Base-by-base conservation (phyloP, 2,113 vertebrate genomes). In the Hippocampus abdominalis region DNA sequence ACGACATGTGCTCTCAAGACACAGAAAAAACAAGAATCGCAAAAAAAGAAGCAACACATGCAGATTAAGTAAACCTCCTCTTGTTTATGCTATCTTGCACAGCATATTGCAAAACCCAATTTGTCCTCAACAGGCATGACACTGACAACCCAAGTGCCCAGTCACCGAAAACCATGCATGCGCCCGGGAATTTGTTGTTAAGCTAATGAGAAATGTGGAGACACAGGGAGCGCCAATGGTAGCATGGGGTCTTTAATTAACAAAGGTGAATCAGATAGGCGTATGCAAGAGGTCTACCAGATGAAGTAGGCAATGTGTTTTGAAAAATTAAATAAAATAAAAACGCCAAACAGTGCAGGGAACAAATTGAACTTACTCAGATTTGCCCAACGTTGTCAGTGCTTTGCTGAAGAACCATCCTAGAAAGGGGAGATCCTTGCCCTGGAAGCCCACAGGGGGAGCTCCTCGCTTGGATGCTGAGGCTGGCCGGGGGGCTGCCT, bases 321-420 rank as follows among this genome's bases (percentile, higher is more conserved):
- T n/a, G n/a, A n/a, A n/a, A n/a, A n/a, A n/a, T n/a, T 70, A 68
- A 53, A 56, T 6, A 42, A 32, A 25, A 68, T 64, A 5, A 40
- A 32, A 29, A 68, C 64, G 32, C 51, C 51, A 49, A 68, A 48
- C 66, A 70, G 71, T 65, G 51, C 57, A 57, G 66, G 74, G 85
- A 88, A 87, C 78, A 84, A 71, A 79, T 71, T 70, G 70, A 90
- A 98, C 97, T 98, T 94, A 99, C 97, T 98, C 95, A 80, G 96
- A 85, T 93, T 93, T 95, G 86, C 91, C 91, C 93, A 95, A 93
- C 81, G 93, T 87, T 82, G 90, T 92, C 88, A 98, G 92, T n/a
- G 95, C 89, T 90, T 93, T 94, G 93, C 93, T 95, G 89, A 96
- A 98, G 67, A 96, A 97, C 94, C 97, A 99, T 81, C 97, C 97